A percentile compares a stretch with the other conserved stretches of the same genome.
These are phyloP conservation scores for Echiichthys vipera DNA, from an alignment of 2,797 vertebrate genomes.

Conservation along the genomic window DNA sequence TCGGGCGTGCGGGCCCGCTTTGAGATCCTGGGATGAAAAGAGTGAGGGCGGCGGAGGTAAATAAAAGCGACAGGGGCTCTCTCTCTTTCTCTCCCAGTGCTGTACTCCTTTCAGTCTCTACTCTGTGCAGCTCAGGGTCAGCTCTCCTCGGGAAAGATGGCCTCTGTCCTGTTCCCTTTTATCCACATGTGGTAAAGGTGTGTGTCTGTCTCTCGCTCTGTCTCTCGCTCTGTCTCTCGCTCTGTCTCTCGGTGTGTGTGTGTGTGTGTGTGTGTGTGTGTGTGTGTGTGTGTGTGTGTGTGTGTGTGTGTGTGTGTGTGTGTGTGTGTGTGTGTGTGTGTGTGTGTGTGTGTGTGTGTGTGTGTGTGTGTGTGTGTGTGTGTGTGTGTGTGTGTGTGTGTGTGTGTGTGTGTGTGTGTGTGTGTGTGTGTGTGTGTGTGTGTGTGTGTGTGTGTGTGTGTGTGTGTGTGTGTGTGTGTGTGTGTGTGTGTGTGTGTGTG, in stretches of 20 bases:
- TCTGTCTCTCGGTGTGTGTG: no score
- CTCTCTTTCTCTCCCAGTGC: constrained; percentile 49
- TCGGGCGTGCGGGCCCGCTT: constrained; percentile 80
- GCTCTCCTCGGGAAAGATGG: constrained; percentile 80
- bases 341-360: no score
- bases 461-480: constrained; percentile 24
- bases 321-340: no score
- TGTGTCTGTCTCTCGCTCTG: no score
- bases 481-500: constrained; percentile 32
- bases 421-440: constrained; percentile 29
- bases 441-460: constrained; percentile 26
- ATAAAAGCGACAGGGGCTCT: constrained; percentile 85
- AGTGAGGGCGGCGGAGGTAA: constrained; percentile 86
- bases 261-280: no score
- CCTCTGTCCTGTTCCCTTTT: constrained; percentile 78
- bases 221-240: no score
- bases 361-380: no score
- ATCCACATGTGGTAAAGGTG: constrained; percentile 83
- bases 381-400: constrained; percentile 26
- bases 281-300: no score
- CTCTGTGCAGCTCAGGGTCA: constrained; percentile 69
- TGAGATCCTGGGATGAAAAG: constrained; percentile 89
- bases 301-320: no score
- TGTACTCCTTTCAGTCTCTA: constrained; percentile 53
- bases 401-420: constrained; percentile 31